Base-by-base conservation (phyloP, 2,888 invertebrate genomes). In the Hymenopus coronatus region DNA sequence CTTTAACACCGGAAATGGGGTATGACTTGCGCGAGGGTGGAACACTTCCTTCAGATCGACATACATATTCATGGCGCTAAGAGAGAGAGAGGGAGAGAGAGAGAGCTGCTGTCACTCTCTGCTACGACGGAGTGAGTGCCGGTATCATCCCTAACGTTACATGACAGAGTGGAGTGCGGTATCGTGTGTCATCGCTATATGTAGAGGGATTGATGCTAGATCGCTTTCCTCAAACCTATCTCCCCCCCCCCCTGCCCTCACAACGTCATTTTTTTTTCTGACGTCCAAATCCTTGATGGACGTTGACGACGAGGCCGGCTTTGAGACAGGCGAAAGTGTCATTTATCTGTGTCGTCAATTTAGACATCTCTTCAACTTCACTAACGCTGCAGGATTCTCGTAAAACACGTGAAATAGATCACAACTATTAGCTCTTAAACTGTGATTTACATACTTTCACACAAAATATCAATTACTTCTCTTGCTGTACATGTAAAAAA, bases 211-310 rank as follows among this genome's bases (percentile, higher is more conserved):
- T 87, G 87, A 87, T 82, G 87, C 82, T 82, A 87, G 81, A 87
- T 82, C 25, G 87, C 87, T 82, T 40, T 54, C 20, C 30, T 81
- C 28, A 25, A 70, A 28, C 28, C n/a, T n/a, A n/a, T n/a, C n/a
- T n/a, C n/a, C 15, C 70, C 30, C 81, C 6, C 40, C 40, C 40
- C 40, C 40, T 40, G 1, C 28, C 70, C 28, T 54, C 7, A 28
- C 86, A 70, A 70, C 70, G 81, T 70, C 85, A 20, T 54, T 85
- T 85, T 87, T 87, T 87, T 87, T 33, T 82, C 30, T 28, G 28
- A 82, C 87, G 82, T 87, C 87, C 81, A 87, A 87, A 87, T 87
- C 87, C 87, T 82, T 87, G 87, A 87, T 87, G 87, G 87, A 87
- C 82, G 81, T 82, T 82, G 33, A 20, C 87, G 82, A 30, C n/a